A percentile compares a stretch with the other conserved stretches of the same genome.
Conservation (phyloP, 2,797 vertebrate species). For the Poeciliopsis infans region DNA sequence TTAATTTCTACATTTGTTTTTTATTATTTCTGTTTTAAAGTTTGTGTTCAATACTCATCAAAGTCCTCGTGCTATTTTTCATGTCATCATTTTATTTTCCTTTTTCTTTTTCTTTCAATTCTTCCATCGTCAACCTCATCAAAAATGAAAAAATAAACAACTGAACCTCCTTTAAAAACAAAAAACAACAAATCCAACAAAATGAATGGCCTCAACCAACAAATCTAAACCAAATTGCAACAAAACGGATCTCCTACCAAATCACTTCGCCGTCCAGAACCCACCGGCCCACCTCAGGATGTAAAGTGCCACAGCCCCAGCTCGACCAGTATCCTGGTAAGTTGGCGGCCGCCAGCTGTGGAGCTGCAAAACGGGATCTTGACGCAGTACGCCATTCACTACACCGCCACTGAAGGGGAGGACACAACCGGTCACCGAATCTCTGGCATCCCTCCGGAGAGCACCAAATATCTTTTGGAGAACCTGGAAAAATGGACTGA, state of each 20-base stretch:
- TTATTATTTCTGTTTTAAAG: slow-evolving; percentile 71
- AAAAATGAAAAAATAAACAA: slow-evolving; percentile 68
- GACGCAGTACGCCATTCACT: slow-evolving; percentile 93
- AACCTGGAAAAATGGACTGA: slow-evolving; percentile 99
- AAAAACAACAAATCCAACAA: slow-evolving; percentile 70
- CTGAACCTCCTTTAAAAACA: slow-evolving; percentile 79
- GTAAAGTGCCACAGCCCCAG: slow-evolving; percentile 95
- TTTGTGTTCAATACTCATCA: slow-evolving; percentile 70
- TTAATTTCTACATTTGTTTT: slow-evolving; percentile 76
- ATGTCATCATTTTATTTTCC: slow-evolving; percentile 82
- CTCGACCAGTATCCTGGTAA: slow-evolving; percentile 99
- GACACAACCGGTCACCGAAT: slow-evolving; percentile 85
- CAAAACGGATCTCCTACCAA: slow-evolving; percentile 53
- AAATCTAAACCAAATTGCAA: slow-evolving; percentile 17
- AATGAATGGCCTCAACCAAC: slow-evolving; percentile 55
- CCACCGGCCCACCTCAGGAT: slow-evolving; percentile 96
- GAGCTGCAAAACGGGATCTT: slow-evolving; percentile 97
- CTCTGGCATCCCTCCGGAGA: slow-evolving; percentile 89
- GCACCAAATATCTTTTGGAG: slow-evolving; percentile 93
- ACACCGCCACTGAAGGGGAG: slow-evolving; percentile 88
- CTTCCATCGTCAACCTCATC: slow-evolving; percentile 82
- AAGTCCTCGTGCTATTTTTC: slow-evolving; percentile 74
- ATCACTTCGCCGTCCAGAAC: slow-evolving; percentile 84
- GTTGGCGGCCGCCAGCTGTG: slow-evolving; percentile 94
- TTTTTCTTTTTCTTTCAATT: slow-evolving; percentile 77